Evolutionary conservation across 2,113 vertebrate genomes (phyloP), one percentile per base, ranked within the genome.

Genomic region (Sceloporus undulatus): DNA sequence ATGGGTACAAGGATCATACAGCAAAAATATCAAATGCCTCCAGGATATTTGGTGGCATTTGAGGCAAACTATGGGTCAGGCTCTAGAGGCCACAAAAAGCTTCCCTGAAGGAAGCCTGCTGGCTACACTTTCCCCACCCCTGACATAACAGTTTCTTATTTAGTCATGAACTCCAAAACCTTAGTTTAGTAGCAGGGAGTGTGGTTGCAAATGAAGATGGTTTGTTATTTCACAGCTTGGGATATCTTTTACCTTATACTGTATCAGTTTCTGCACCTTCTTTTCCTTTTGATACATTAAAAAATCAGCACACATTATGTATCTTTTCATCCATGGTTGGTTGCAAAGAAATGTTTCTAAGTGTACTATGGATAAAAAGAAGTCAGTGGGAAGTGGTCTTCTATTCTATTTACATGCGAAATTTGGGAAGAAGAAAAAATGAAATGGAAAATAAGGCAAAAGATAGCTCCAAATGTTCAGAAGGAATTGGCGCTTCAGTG

Each of bases 251-350:
- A 21, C 18, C 4, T 71, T 84, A 48, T 59, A 59, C 56, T 14
- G 9, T 27, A 42, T 18, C 42, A 23, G 6, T 70, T 82, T 68
- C 23, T 48, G 65, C 48, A 48, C 65, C 42, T n/a, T 19, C 23
- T 11, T 48, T 71, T 18, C 13, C 38, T 5, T 81, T 19, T 71
- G 29, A 84, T 71, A 18, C 19, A 54, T 84, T 84, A n/a, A 73
- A 54, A 70, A 84, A 84, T 71, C 3, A 88, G 19, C 54, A 90
- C 94, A 16, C 40, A 70, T 70, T 52, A 89, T 54, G 2, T 23
- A 29, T 56, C 56, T 86, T 18, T 52, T 78, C 11, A 88, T 10
- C 80, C 29, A 71, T 7, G 86, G 4, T 78, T 3, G 54, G 0
- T 85, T 1, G 84, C 62, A 78, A 89, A 81, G 19, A 80, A 85